phyloP scores from a whole-genome alignment of 2,113 vertebrate genomes.

The Stigmatopora nigra region DNA sequence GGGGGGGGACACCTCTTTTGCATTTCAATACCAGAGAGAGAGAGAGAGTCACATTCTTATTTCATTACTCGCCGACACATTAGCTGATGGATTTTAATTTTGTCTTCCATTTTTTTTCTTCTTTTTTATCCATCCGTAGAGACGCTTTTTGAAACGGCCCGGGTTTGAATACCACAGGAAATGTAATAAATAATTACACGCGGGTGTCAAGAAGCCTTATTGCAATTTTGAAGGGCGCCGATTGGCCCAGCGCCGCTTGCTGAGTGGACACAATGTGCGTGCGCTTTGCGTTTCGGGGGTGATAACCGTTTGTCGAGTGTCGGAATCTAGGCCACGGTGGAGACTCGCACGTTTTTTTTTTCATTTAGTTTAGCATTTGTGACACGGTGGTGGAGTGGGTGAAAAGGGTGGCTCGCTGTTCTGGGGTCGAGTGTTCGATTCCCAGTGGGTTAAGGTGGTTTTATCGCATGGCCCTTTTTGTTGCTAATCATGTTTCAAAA shows the following conservation, averaged over 20 bases:
- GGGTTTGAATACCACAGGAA: conserved; percentile 43
- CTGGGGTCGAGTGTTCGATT: too few relatives aligned
- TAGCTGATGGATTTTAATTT: conserved; percentile 92
- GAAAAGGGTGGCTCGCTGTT: too few relatives aligned
- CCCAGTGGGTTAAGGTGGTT: too few relatives aligned
- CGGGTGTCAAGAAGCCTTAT: conserved; percentile 60
- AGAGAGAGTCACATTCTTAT: conserved; percentile 86
- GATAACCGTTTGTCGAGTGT: conserved; percentile 68
- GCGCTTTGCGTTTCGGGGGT: conserved; percentile 62
- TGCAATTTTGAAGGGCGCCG: conserved; percentile 54
- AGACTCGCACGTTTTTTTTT: conserved; percentile 12
- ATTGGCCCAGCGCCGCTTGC: conserved; percentile 59
- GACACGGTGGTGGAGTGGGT: too few relatives aligned
- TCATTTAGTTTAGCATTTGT: neutral
- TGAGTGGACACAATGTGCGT: conserved; percentile 69
- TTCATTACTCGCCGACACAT: conserved; percentile 86
- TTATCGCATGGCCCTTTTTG: too few relatives aligned
- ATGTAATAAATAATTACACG: conserved; percentile 66
- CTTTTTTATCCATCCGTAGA: conserved; percentile 64
- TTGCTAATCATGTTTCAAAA: too few relatives aligned
- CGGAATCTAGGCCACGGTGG: conserved; percentile 58
- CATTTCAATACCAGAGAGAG: conserved; percentile 79
- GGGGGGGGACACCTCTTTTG: conserved; percentile 81
- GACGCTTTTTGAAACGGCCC: conserved; percentile 58
- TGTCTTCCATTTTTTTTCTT: conserved; percentile 50